Conservation (phyloP, 2,113 vertebrate species). For the Pomatorhinus ruficollis region DNA sequence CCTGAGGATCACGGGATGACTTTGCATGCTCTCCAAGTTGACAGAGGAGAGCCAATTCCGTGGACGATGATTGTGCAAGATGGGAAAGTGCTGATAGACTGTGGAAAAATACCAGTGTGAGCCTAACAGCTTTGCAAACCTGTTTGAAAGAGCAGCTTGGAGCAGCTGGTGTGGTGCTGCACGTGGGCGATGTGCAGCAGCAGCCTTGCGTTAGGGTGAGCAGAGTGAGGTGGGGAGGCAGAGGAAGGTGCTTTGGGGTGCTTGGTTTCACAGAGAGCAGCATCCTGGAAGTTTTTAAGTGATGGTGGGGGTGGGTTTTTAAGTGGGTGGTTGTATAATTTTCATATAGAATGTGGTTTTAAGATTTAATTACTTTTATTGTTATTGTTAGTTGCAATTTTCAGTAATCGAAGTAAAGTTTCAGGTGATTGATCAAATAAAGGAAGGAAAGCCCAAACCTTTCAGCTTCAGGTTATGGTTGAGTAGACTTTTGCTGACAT, state of each 20-base stretch:
- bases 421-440: constrained; percentile 50
- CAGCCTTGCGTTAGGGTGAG: fast-evolving
- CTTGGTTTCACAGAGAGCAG: neutral
- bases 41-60: neutral
- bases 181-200: fast-evolving
- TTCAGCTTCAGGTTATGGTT: constrained; percentile 19
- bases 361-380: neutral
- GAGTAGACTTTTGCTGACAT: constrained; percentile 55
- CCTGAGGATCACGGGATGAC: neutral
- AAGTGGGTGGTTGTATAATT: neutral
- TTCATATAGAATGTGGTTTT: neutral
- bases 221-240: neutral
- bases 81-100: constrained; percentile 34
- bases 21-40: neutral
- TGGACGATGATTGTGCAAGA: neutral
- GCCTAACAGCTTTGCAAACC: neutral
- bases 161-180: neutral
- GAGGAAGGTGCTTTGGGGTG: neutral
- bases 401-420: constrained; percentile 3
- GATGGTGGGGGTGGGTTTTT: neutral
- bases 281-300: neutral
- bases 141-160: neutral
- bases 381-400: neutral
- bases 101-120: constrained; percentile 36
- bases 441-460: constrained; percentile 23